Evolutionary conservation across 37 sponge, comb jelly and placozoan species (phyloP), one percentile per base, ranked within the genome.

Genomic region (Oscarella lobularis): DNA sequence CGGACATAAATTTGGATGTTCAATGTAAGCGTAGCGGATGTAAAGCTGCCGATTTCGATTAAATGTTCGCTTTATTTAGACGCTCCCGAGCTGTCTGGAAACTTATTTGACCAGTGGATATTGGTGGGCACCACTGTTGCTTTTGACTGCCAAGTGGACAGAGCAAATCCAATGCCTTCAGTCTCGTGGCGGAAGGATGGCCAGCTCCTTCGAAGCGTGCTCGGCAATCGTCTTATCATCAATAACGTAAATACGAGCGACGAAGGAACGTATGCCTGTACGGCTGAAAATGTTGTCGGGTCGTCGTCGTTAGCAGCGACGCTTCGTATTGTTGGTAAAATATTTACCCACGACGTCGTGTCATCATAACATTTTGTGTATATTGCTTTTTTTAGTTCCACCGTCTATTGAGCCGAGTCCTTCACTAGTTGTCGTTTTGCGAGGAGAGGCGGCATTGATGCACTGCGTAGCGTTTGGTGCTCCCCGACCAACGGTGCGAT

Each of bases 21-120:
- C 60, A 48, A 48, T 48, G 60, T 48, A 48, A 48, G 60, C 9
- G 60, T n/a, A n/a, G n/a, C n/a, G n/a, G n/a, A n/a, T n/a, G n/a
- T n/a, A n/a, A n/a, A n/a, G n/a, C n/a, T n/a, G n/a, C n/a, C n/a
- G n/a, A n/a, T n/a, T n/a, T n/a, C n/a, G n/a, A n/a, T n/a, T n/a
- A n/a, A n/a, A n/a, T n/a, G n/a, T n/a, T n/a, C n/a, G n/a, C n/a
- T n/a, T n/a, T n/a, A n/a, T n/a, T n/a, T n/a, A n/a, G n/a, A n/a
- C n/a, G n/a, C n/a, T n/a, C n/a, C n/a, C n/a, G n/a, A n/a, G n/a
- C n/a, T n/a, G n/a, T n/a, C n/a, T n/a, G n/a, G n/a, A n/a, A n/a
- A n/a, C n/a, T 48, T 48, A 20, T 20, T 20, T 48, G 60, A 48
- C 20, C 20, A 27, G 60, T 48, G 60, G 60, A 20, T 48, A 20